Evolutionary conservation across 2,797 vertebrate species (phyloP).

Genomic region (Acestrorhynchus altus): DNA sequence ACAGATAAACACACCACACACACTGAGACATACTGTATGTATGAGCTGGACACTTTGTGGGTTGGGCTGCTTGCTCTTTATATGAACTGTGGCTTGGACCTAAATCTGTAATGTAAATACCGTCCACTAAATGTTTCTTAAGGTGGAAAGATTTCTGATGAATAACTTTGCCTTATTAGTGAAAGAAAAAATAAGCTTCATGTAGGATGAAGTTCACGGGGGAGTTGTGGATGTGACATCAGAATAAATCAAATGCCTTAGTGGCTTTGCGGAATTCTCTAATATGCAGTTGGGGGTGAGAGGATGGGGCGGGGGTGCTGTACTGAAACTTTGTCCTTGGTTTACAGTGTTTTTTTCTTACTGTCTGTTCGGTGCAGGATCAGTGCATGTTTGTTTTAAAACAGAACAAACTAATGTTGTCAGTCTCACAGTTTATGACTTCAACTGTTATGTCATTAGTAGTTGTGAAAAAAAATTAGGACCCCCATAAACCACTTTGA

Average conservation of each 20-base stretch:
- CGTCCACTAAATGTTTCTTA: constrained; percentile 5
- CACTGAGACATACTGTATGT: constrained; percentile 16
- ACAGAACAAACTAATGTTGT: constrained; percentile 24
- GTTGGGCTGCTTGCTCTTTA: background rate
- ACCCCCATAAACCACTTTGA: too few species aligned
- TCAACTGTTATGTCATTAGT: background rate
- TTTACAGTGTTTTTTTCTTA: constrained; percentile 9
- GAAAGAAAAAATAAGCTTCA: constrained; percentile 22
- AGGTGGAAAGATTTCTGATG: constrained; percentile 10
- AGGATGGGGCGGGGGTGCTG: background rate
- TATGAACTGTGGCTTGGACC: background rate
- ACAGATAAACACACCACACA: constrained; percentile 52
- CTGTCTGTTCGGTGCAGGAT: constrained; percentile 26
- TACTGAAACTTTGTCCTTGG: constrained; percentile 36
- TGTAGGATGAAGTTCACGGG: constrained; percentile 4
- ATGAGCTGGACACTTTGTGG: background rate
- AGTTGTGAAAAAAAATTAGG: too few species aligned
- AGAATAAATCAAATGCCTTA: constrained; percentile 11
- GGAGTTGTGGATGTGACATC: constrained; percentile 25
- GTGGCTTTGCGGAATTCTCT: constrained; percentile 4
- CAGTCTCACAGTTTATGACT: background rate
- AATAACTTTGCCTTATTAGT: constrained; percentile 40
- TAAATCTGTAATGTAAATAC: constrained; percentile 18
- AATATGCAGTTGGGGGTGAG: background rate
- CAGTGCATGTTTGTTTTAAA: constrained; percentile 1